Evolutionary conservation across 2,113 vertebrate genomes (phyloP).

Genomic region (Engystomops pustulosus): DNA sequence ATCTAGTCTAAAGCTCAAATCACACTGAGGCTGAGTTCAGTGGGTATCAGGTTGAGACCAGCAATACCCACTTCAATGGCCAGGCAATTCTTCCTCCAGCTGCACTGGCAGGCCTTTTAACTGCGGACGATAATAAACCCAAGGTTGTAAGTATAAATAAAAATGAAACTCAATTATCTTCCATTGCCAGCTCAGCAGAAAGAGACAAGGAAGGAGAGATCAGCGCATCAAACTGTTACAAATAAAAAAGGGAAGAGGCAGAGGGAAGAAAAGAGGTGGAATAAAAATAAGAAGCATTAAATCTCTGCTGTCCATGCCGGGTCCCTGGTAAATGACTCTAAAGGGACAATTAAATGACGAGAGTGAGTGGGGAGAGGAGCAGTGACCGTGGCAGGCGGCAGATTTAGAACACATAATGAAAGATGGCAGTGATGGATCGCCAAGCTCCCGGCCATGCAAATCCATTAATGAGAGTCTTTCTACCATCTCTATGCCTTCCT

Average conservation of each 20-base stretch:
- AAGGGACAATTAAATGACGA: conserved; percentile 48
- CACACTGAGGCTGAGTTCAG: conserved; percentile 17
- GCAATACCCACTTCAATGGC: conserved; percentile 50
- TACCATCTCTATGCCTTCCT: conserved; percentile 30
- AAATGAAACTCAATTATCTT: conserved; percentile 64
- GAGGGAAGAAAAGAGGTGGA: conserved; percentile 50
- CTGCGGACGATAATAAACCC: conserved; percentile 57
- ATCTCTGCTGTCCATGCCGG: conserved; percentile 18
- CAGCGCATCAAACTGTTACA: conserved; percentile 31
- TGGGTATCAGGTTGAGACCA: conserved; percentile 42
- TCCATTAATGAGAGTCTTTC: conserved; percentile 48
- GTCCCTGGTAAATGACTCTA: not conserved
- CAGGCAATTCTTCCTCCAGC: conserved; percentile 49
- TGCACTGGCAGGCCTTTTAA: conserved; percentile 52
- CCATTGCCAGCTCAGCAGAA: conserved; percentile 58
- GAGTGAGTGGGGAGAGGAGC: conserved; percentile 53
- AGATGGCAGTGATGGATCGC: conserved; percentile 55
- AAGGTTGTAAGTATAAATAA: conserved; percentile 61
- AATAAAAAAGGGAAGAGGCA: conserved; percentile 49
- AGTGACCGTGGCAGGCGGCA: not conserved
- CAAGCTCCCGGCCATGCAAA: conserved; percentile 57
- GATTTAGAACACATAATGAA: conserved; percentile 18
- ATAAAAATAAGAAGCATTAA: conserved; percentile 52
- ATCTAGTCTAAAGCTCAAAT: conserved; percentile 28
- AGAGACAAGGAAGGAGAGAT: conserved; percentile 28